These are phyloP conservation scores for Pangasius larnaudii DNA, from an alignment of 2,797 vertebrate genomes.

Conservation along the genomic window DNA sequence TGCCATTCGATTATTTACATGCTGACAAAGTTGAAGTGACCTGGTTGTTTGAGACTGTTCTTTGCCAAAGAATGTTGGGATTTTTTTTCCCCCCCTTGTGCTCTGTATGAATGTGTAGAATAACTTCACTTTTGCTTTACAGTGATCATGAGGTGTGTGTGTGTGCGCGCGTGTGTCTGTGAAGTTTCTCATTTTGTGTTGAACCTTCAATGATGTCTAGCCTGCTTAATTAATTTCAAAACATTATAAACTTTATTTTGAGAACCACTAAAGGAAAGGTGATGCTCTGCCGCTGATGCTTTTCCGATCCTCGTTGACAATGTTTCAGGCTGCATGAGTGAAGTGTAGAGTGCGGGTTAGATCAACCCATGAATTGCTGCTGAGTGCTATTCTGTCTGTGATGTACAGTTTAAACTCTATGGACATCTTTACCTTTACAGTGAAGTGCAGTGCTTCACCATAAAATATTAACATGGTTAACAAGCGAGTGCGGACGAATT, in stretches of 20 bases:
- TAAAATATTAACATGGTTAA: background rate
- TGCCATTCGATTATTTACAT: slow-evolving; percentile 43
- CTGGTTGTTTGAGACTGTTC: slow-evolving; percentile 62
- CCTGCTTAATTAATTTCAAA: slow-evolving; percentile 34
- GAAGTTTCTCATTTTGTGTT: slow-evolving; percentile 21
- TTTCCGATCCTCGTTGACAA: background rate
- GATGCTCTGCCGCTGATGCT: background rate
- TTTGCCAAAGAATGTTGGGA: slow-evolving; percentile 63
- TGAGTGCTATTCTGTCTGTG: background rate
- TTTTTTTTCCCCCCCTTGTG: slow-evolving; percentile 19
- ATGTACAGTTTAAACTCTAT: slow-evolving; percentile 2
- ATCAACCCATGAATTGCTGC: slow-evolving; percentile 4
- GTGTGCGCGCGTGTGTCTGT: background rate
- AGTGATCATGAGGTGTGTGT: background rate
- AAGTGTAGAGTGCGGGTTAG: background rate
- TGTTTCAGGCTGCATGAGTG: slow-evolving; percentile 17
- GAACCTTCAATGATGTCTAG: slow-evolving; percentile 25
- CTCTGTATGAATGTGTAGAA: slow-evolving; percentile 23
- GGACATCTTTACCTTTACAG: background rate
- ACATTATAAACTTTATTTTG: slow-evolving; percentile 10
- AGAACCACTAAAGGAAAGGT: slow-evolving; percentile 31
- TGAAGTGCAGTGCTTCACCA: background rate
- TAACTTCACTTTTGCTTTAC: slow-evolving; percentile 9
- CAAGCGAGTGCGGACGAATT: background rate
- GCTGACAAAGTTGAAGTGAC: slow-evolving; percentile 57